phyloP scores from a whole-genome alignment of 2,888 invertebrate species.

The Magallana nippona region DNA sequence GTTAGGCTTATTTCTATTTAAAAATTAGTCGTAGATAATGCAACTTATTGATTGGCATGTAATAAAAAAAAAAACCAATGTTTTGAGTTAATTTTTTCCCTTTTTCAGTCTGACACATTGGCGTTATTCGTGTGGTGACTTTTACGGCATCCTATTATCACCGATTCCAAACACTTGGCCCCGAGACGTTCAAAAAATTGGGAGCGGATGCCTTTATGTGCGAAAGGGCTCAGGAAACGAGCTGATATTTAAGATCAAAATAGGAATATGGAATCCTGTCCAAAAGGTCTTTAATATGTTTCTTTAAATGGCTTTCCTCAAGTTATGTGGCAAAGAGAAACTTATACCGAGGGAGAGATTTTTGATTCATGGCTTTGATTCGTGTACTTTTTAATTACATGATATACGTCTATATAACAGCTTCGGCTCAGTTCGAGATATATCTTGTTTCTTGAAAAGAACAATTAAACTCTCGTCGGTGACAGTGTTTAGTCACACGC shows the following conservation, averaged over 20 bases:
- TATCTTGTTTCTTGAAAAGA: neutral
- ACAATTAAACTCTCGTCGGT: neutral
- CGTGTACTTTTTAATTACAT: neutral
- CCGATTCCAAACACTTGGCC: neutral
- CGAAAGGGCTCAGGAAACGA: neutral
- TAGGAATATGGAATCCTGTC: constrained; percentile 6
- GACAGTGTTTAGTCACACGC: neutral
- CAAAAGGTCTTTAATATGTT: constrained; percentile 1
- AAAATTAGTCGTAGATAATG: too few species aligned
- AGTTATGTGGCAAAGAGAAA: neutral
- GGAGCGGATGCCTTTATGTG: neutral
- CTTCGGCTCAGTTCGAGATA: neutral
- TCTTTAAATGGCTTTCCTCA: neutral
- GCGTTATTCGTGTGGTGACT: neutral
- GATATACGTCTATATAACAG: neutral
- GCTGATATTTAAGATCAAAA: neutral
- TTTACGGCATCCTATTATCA: neutral
- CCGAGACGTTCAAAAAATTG: neutral
- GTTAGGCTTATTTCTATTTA: too few species aligned
- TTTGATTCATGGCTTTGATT: neutral
- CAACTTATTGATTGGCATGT: too few species aligned
- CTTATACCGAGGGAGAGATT: neutral
- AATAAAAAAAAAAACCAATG: too few species aligned
- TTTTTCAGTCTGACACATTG: too few species aligned
- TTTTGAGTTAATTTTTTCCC: too few species aligned